Base-by-base conservation (phyloP, 2,113 vertebrate species). In the Coregonus clupeaformis region DNA sequence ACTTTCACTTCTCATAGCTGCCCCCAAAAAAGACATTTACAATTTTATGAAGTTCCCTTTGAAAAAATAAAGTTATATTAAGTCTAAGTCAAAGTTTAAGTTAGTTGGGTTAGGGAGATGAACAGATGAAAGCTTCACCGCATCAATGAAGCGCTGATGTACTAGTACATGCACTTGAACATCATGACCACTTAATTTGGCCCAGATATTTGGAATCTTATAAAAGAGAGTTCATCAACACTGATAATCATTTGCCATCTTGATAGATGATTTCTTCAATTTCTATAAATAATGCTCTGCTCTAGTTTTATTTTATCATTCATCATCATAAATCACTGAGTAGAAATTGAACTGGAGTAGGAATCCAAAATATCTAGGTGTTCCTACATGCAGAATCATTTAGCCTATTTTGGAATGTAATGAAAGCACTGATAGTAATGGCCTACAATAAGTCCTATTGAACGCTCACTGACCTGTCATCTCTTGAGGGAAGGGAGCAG, bases 401-500 rank as follows among this genome's bases (percentile, higher is more conserved):
- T 42, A 1, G 16, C 65, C 30, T 16, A 6, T 29, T 47, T 20
- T 25, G 16, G 67, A 69, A 4, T 20, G 36, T 62, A 77, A 77
- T 77, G 64, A 77, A 81, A 80, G 20, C 72, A 76, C 71, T 49
- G 36, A 42, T 42, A 57, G 69, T 74, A 72, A 75, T 78, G 74
- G 78, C 62, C 30, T 69, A 72, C 69, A 75, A 82, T 66, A 79
- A 84, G 66, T 74, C 75, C 69, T 32, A 14, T 16, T 82, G 74
- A 86, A 84, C 86, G 79, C 73, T 71, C 29, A 74, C 25, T 72
- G 80, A 82, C 75, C 72, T 74, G n/a, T 4, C 18, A 32, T 55
- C 27, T 55, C n/a, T 57, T 1, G 20, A 25, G 24, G 12, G 20
- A 60, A 47, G 9, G 30, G 30, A 32, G 30, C 30, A 32, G 30